Evolutionary conservation across 2,113 vertebrate species (phyloP).

Genomic region (Lota lota): DNA sequence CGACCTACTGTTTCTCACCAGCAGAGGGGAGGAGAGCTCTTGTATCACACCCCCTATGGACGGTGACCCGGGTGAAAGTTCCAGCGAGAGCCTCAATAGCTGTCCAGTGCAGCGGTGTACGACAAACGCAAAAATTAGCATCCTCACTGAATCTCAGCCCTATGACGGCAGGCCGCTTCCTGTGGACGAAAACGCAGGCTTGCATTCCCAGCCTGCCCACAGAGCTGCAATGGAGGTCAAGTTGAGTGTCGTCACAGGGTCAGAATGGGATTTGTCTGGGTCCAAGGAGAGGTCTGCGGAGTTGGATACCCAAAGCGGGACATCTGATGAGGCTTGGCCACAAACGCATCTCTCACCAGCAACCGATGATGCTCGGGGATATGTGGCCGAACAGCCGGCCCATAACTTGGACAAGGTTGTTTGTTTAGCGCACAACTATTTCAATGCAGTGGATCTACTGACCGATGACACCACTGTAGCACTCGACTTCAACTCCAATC

Average conservation of each 20-base stretch:
- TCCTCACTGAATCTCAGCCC: constrained; percentile 2
- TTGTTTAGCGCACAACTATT: background rate
- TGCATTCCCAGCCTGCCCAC: constrained; percentile 4
- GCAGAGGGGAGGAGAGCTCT: background rate
- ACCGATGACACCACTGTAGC: background rate
- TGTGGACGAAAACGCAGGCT: background rate
- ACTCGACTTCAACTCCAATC: constrained; percentile 60
- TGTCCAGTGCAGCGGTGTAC: background rate
- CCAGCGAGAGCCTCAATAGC: background rate
- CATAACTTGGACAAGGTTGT: constrained; percentile 2
- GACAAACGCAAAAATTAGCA: background rate
- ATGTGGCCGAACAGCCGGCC: background rate
- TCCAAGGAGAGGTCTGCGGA: background rate
- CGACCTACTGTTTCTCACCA: background rate
- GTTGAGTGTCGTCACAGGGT: background rate
- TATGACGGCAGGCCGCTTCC: constrained; percentile 1
- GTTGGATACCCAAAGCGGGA: background rate
- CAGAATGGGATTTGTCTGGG: constrained; percentile 1
- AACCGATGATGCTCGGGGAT: background rate
- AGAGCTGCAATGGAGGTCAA: background rate
- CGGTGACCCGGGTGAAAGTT: background rate
- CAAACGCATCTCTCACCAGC: background rate
- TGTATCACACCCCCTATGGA: background rate
- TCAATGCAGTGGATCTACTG: background rate
- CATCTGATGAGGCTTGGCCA: constrained; percentile 7